A percentile compares a stretch with the other conserved stretches of the same genome.
Evolutionary conservation across 2,797 vertebrate species (phyloP).

Genomic region (Anguilla anguilla): DNA sequence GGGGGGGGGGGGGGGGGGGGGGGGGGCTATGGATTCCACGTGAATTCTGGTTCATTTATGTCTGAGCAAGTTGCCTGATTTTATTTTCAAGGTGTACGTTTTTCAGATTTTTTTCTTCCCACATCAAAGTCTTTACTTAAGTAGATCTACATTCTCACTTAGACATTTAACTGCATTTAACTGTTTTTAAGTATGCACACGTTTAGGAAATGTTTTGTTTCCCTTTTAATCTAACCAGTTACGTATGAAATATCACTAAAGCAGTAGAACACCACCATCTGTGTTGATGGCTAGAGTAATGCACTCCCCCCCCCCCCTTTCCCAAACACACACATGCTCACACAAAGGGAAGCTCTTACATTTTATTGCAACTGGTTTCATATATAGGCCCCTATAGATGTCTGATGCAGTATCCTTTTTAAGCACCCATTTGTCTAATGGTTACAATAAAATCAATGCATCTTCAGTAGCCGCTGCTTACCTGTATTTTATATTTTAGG

Average conservation of each 20-base stretch:
- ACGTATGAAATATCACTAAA: too few relatives aligned
- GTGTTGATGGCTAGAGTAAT: not conserved
- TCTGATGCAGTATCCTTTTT: not conserved
- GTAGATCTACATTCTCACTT: not conserved
- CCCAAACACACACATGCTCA: not conserved
- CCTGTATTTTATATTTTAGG: not conserved
- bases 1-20: not conserved
- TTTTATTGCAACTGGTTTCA: constrained; percentile 14
- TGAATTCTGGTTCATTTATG: not conserved
- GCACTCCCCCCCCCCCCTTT: not conserved
- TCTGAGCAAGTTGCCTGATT: not conserved
- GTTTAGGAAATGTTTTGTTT: too few relatives aligned
- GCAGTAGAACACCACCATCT: not conserved
- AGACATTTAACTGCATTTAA: too few relatives aligned
- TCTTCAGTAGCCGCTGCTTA: not conserved
- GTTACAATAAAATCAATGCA: not conserved
- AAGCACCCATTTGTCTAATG: not conserved
- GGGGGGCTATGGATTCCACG: not conserved
- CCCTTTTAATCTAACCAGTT: too few relatives aligned
- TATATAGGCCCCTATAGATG: not conserved
- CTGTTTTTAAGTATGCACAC: too few relatives aligned
- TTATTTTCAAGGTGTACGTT: not conserved
- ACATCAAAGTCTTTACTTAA: not conserved
- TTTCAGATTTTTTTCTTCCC: not conserved
- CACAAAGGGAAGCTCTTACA: constrained; percentile 16